Percentiles rank a stretch among this genome's conserved stretches.
Evolutionary conservation across 2,113 vertebrate species (phyloP).

Genomic region (Cebidichthys violaceus): DNA sequence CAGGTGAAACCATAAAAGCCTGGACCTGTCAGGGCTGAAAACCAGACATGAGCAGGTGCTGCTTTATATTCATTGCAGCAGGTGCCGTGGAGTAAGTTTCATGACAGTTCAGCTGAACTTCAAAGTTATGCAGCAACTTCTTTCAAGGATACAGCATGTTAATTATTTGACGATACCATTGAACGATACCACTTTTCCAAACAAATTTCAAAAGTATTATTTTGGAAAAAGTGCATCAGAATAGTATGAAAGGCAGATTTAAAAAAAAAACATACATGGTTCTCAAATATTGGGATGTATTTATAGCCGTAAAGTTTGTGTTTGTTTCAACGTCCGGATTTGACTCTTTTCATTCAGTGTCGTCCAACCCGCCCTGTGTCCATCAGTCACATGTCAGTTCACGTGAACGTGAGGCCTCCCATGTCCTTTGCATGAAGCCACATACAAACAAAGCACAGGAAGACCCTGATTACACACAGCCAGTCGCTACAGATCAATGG

Average conservation of each 20-base stretch:
- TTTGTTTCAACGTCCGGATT: background rate
- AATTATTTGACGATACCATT: background rate
- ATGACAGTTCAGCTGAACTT: constrained; percentile 49
- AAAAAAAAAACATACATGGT: background rate
- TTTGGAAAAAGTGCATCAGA: background rate
- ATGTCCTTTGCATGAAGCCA: constrained; percentile 31
- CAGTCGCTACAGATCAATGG: constrained; percentile 15
- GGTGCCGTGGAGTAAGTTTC: constrained; percentile 43
- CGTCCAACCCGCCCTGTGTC: background rate
- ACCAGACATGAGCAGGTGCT: constrained; percentile 66
- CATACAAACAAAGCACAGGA: constrained; percentile 36
- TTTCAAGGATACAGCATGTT: constrained; percentile 48
- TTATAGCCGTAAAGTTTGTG: background rate
- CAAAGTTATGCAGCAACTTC: constrained; percentile 48
- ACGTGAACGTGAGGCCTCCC: constrained; percentile 28
- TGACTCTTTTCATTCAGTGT: background rate
- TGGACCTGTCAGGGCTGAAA: constrained; percentile 57
- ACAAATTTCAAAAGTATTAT: constrained; percentile 3
- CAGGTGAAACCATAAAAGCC: constrained; percentile 72
- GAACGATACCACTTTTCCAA: constrained; percentile 5
- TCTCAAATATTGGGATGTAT: background rate
- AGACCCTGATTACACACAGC: constrained; percentile 1
- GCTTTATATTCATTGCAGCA: constrained; percentile 69
- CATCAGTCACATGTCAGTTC: constrained; percentile 23
- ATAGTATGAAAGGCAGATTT: background rate